Conservation (phyloP, 2,797 vertebrate genomes). For the Caiman crocodilus region DNA sequence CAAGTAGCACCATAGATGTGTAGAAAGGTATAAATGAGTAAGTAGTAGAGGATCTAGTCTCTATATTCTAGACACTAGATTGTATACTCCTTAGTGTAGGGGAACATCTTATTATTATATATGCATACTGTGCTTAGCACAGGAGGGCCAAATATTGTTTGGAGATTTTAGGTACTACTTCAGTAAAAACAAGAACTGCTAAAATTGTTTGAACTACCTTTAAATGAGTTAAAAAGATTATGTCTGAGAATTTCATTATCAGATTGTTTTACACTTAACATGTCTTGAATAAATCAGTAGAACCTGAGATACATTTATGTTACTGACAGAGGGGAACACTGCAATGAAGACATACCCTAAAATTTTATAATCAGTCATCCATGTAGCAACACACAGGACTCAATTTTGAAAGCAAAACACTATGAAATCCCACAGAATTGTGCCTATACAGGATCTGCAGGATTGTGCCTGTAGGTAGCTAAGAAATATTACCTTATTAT, state of each 20-base stretch:
- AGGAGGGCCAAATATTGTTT: not conserved
- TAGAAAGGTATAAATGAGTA: not conserved
- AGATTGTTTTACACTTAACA: not conserved
- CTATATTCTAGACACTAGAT: not conserved
- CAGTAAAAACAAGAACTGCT: not conserved
- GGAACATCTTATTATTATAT: not conserved
- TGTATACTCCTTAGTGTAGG: not conserved
- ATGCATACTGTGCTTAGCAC: fast-evolving
- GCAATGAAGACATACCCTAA: not conserved
- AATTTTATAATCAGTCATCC: not conserved
- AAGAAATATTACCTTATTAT: not conserved
- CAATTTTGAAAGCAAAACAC: not conserved
- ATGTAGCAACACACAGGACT: not conserved
- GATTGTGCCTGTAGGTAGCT: not conserved
- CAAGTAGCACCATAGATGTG: not conserved
- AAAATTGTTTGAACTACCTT: not conserved
- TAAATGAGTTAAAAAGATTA: not conserved
- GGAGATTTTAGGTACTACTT: not conserved
- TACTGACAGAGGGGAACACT: not conserved
- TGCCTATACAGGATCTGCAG: not conserved
- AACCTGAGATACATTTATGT: not conserved
- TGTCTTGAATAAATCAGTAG: not conserved
- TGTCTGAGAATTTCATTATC: not conserved
- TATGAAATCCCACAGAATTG: not conserved
- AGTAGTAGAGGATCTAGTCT: too few relatives aligned